Evolutionary conservation across 2,888 invertebrate genomes (phyloP), one percentile per base, ranked within the genome.

Genomic region (Leucophora obtusa): DNA sequence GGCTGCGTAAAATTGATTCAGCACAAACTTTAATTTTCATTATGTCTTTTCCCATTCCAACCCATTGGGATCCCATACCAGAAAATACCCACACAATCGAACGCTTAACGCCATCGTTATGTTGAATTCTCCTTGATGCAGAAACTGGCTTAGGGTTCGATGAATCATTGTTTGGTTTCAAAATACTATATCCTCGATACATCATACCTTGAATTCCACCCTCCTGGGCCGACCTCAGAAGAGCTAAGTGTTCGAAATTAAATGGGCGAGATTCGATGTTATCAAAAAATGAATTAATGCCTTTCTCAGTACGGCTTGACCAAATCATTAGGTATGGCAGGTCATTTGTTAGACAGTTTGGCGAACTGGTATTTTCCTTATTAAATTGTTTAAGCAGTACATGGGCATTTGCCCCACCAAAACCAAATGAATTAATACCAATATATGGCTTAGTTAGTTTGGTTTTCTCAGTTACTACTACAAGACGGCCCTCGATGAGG

Each of bases 391-490:
- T 85, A 0, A 90, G 77, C 0, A 90, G 82, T 0, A 86, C 86
- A 79, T 90, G 90, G 53, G 94, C 94, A 86, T 97, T 97, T 3
- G 95, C 95, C 0, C 98, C 98, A 47, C 98, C 98, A 87, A 98
- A 98, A 0, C 98, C 98, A 88, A 98, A 98, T 8, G 96, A 96
- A 91, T 96, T 98, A 43, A 98, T 92, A 8, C 95, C 97, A 24
- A 95, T 93, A 87, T 94, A 92, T 24, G 96, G 95, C 24, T 94
- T 94, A 35, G 93, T 90, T 92, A 96, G 94, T 0, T 92, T 93
- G 11, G 90, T 94, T 88, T 91, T 92, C 63, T 94, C 95, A 0
- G 94, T 93, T 1, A 98, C 94, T 0, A 98, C 96, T 83, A 92
- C 86, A 35, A 95, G 87, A 56, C 93, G 91, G 0, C 93, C 93